Percentiles rank a stretch among this genome's conserved stretches.
These are phyloP conservation scores for Butorides virescens DNA, from an alignment of 2,113 vertebrate genomes.

Conservation along the genomic window DNA sequence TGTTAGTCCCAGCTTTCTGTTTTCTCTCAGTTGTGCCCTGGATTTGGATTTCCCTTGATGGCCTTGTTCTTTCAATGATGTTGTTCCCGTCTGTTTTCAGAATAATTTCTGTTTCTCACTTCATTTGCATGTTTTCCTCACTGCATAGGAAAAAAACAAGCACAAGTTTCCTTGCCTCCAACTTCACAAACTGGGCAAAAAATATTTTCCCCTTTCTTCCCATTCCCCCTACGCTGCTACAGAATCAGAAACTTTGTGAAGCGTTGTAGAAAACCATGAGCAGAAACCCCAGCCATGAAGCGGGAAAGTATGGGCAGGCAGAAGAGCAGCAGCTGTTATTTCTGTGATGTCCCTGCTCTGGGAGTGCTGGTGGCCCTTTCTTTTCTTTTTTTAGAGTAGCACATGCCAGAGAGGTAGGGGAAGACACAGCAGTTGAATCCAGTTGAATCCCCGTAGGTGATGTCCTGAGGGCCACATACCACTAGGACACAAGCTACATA, in stretches of 20 bases:
- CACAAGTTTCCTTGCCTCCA: conserved; percentile 31
- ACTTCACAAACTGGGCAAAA: not conserved
- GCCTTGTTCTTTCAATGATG: conserved; percentile 12
- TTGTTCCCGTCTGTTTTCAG: conserved; percentile 41
- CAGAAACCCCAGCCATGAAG: not conserved
- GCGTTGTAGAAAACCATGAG: not conserved
- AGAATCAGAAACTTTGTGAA: not conserved
- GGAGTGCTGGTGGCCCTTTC: not conserved
- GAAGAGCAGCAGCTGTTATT: not conserved
- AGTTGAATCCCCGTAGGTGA: not conserved
- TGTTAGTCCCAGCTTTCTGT: not conserved
- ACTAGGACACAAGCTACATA: not conserved
- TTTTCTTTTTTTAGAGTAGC: not conserved
- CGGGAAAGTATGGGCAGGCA: not conserved
- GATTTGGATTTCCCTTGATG: conserved; percentile 42
- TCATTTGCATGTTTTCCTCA: conserved; percentile 54
- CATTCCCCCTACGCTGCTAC: not conserved
- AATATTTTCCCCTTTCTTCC: not conserved
- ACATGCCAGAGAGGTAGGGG: not conserved
- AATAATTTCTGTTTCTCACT: conserved; percentile 56
- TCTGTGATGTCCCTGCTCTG: not conserved
- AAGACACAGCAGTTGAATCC: not conserved
- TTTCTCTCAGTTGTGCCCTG: conserved; percentile 9
- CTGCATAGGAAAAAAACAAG: conserved; percentile 17
- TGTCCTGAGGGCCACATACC: not conserved